phyloP scores from a whole-genome alignment of 2,888 invertebrate genomes.

The Melieria picta region DNA sequence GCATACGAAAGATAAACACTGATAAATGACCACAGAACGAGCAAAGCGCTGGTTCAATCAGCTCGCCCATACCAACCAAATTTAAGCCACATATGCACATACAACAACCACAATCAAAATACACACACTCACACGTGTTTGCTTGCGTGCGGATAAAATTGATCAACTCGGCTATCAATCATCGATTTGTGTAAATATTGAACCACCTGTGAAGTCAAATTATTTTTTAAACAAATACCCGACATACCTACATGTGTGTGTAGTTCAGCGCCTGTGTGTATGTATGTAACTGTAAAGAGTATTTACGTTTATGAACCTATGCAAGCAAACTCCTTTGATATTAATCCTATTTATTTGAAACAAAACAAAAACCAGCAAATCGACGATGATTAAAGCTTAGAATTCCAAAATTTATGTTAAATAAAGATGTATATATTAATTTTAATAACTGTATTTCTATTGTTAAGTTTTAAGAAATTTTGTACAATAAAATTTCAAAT shows the following conservation, averaged over 20 bases:
- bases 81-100: not conserved
- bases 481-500: constrained; percentile 54
- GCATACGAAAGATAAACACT: not conserved
- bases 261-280: no score
- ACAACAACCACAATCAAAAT: not conserved
- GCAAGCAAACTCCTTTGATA: constrained; percentile 18
- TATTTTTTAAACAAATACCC: constrained; percentile 15
- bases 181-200: not conserved
- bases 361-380: not conserved
- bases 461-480: constrained; percentile 56
- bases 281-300: no score
- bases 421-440: constrained; percentile 37
- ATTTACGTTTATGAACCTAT: not conserved
- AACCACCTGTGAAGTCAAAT: constrained; percentile 11
- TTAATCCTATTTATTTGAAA: constrained; percentile 15
- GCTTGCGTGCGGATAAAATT: not conserved
- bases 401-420: constrained; percentile 37
- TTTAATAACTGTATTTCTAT: constrained; percentile 47
- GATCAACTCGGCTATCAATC: not conserved
- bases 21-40: no score
- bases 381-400: not conserved
- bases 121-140: not conserved
- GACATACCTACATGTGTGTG: constrained; percentile 36
- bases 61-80: not conserved
- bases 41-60: no score